Percentiles rank a stretch among this genome's conserved stretches.
These are phyloP conservation scores for Sceliomorpha sp. DNA, from an alignment of 2,888 invertebrate genomes.

Conservation along the genomic window DNA sequence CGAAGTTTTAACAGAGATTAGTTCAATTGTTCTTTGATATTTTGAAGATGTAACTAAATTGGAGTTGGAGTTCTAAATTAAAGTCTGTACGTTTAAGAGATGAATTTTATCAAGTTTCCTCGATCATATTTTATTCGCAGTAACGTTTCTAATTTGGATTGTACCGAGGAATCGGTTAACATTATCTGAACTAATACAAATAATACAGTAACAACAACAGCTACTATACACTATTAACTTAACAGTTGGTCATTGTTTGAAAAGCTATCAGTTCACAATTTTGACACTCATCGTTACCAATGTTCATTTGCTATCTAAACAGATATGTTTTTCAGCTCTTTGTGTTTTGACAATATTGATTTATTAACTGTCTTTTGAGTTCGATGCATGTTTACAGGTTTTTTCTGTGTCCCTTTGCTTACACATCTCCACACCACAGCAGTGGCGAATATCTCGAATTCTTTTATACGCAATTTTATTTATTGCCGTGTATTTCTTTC, in stretches of 20 bases:
- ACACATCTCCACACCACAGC: constrained; percentile 57
- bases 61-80: too few relatives aligned
- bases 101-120: too few relatives aligned
- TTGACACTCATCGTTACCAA: constrained; percentile 15
- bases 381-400: constrained; percentile 78
- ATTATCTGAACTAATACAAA: too few relatives aligned
- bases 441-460: constrained; percentile 52
- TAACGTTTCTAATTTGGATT: too few relatives aligned
- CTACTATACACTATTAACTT: neutral
- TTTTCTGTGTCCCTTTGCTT: constrained; percentile 67
- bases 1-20: too few relatives aligned
- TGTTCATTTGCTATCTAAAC: constrained; percentile 13
- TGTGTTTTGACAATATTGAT: constrained; percentile 15
- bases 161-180: too few relatives aligned
- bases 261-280: constrained; percentile 19
- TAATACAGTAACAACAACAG: neutral
- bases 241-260: neutral
- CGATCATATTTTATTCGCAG: too few relatives aligned
- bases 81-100: too few relatives aligned
- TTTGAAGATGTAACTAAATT: too few relatives aligned
- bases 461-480: constrained; percentile 57
- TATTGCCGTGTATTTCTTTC: constrained; percentile 61
- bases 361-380: constrained; percentile 64
- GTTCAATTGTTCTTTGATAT: too few relatives aligned
- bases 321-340: constrained; percentile 16